phyloP scores from a whole-genome alignment of 2,888 invertebrate species.

The Strigamia maritima region DNA sequence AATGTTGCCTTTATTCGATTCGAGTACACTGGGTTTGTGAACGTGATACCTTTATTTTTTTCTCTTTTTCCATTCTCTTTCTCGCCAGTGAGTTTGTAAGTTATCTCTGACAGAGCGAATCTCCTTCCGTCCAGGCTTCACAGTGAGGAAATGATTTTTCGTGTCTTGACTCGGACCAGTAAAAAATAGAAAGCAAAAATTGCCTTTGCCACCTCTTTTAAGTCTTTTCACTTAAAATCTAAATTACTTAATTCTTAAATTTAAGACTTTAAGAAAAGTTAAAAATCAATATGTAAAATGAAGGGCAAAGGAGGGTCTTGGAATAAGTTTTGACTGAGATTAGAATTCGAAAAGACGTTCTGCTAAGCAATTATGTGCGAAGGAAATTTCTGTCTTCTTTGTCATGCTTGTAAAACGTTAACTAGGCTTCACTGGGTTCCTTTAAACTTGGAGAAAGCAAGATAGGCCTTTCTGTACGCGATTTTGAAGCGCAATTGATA shows the following conservation, averaged over 20 bases:
- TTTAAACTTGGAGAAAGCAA: background rate
- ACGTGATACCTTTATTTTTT: background rate
- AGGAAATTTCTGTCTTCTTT: conserved; percentile 9
- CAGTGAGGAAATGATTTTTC: conserved; percentile 13
- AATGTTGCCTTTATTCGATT: conserved; percentile 1
- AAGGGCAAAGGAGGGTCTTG: background rate
- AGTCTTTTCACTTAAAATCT: background rate
- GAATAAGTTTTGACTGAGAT: background rate
- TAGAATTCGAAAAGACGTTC: conserved; percentile 11
- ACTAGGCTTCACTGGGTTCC: background rate
- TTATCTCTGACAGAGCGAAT: conserved; percentile 30
- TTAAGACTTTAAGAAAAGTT: background rate
- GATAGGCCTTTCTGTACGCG: background rate
- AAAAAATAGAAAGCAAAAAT: background rate
- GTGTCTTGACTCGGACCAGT: background rate
- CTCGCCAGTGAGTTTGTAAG: background rate
- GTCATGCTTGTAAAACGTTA: background rate
- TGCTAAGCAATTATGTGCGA: background rate
- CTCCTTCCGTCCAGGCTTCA: conserved; percentile 3
- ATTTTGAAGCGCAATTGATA: background rate
- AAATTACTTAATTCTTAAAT: background rate
- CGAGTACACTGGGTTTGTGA: background rate
- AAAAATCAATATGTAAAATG: background rate
- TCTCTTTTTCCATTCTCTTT: background rate
- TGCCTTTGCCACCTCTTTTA: too few relatives aligned